Conservation (phyloP, 23 tunicate genomes). For the Trididemnum nubilum region DNA sequence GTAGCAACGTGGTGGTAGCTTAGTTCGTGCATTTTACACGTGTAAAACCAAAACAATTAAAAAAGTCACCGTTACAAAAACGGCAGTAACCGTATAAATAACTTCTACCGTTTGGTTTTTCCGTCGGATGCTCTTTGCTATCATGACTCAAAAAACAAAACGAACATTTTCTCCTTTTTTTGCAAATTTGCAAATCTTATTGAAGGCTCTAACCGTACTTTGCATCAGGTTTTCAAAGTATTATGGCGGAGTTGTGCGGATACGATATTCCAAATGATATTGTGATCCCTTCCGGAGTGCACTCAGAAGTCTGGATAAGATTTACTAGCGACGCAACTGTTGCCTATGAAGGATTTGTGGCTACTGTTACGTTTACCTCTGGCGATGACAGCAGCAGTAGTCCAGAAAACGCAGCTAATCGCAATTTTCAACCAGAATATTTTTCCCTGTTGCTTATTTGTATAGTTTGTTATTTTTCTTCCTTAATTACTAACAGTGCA, state of each 20-base stretch:
- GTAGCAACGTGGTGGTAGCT: too few species aligned
- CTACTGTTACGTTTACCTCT: not conserved
- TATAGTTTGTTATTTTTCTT: too few species aligned
- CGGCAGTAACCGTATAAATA: too few species aligned
- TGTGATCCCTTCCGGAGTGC: not conserved
- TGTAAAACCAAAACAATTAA: too few species aligned
- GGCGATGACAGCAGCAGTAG: not conserved
- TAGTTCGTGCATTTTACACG: too few species aligned
- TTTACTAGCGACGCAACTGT: not conserved
- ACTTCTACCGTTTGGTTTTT: too few species aligned
- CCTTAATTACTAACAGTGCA: too few species aligned
- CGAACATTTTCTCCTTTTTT: too few species aligned
- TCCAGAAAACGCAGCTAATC: not conserved
- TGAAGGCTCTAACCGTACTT: not conserved
- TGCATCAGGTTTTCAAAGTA: not conserved
- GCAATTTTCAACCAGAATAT: not conserved
- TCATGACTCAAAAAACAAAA: too few species aligned
- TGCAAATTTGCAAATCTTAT: too few species aligned
- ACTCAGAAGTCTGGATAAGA: not conserved
- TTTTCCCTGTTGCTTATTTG: not conserved
- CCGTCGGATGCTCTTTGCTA: too few species aligned
- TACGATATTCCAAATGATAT: not conserved
- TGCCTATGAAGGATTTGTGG: not conserved
- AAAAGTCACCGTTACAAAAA: too few species aligned
- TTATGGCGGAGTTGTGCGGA: not conserved